Evolutionary conservation across 2,113 vertebrate genomes (phyloP), one percentile per base, ranked within the genome.

Genomic region (Rhabdomys dilectus): DNA sequence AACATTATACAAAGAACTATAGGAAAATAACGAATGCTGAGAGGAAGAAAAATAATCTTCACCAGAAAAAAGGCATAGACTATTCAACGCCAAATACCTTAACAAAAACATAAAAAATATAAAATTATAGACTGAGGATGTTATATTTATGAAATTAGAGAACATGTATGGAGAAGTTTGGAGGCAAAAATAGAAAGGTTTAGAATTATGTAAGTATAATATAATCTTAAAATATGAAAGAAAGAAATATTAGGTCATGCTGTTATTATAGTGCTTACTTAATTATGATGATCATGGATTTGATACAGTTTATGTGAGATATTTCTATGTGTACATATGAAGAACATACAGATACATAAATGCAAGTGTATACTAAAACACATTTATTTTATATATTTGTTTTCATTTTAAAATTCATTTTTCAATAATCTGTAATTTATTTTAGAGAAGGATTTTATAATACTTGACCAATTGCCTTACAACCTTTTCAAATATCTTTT

Each of bases 361-460:
- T 31, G 1, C 9, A 75, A 39, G 12, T 2, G 1, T 26, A 89
- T 1, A 70, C 13, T 91, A 5, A 45, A 19, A 64, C 75, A 73
- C 0, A 82, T 76, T 5, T 53, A 76, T 85, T 90, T 73, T 15
- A n/a, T 90, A 3, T 22, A 60, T 31, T 75, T 91, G 3, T 95
- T 94, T 97, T n/a, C 4, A 95, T 39, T 90, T 53, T 84, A 78
- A 96, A 91, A 60, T 62, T 84, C n/a, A 36, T 31, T 21, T 8
- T 22, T 73, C 68, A 75, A 26, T 84, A 76, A 70, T 9, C 7
- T 93, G 8, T 29, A 66, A 53, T 24, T 86, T 78, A 81, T 72
- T 70, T 97, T 81, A 6, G 3, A 19, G 11, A 39, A 56, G 1
- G 64, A 4, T 34, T 58, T 66, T 39, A 15, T 66, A 66, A 36